Evolutionary conservation across 2,113 vertebrate genomes (phyloP).

Genomic region (Neotoma lepida): DNA sequence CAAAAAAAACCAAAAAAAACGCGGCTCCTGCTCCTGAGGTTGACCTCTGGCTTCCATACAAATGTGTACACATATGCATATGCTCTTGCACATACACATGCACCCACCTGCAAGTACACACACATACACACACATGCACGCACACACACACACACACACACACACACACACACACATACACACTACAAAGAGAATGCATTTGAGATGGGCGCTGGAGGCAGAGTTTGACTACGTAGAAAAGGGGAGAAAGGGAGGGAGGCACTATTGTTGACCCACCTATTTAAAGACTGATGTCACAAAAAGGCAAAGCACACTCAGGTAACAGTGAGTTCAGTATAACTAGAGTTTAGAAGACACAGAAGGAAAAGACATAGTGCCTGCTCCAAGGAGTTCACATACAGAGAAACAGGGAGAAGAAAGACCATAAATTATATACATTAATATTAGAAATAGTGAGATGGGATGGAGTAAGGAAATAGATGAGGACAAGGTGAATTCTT

Average conservation of each 20-base stretch:
- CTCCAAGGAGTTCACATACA: neutral
- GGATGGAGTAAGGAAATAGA: constrained; percentile 33
- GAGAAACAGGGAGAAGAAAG: neutral
- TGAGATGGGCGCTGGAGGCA: constrained; percentile 29
- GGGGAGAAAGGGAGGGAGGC: neutral
- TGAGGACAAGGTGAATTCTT: constrained; percentile 19
- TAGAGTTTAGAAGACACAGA: constrained; percentile 54
- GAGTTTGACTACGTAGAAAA: constrained; percentile 31
- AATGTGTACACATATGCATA: neutral
- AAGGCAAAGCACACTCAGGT: constrained; percentile 24
- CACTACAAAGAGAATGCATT: neutral
- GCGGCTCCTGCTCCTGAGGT: neutral
- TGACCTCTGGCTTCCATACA: neutral
- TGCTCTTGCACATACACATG: neutral
- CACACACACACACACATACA: neutral
- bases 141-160: neutral
- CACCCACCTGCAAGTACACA: neutral
- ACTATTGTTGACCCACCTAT: neutral
- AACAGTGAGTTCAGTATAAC: neutral
- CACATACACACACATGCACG: neutral
- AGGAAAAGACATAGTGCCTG: constrained; percentile 33
- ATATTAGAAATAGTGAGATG: neutral
- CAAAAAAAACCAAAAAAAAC: neutral
- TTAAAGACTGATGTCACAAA: constrained; percentile 18
- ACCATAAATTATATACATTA: constrained; percentile 20